Evolutionary conservation across 2,797 vertebrate species (phyloP), one percentile per base, ranked within the genome.

Genomic region (Parauchenoglanis punctatus): DNA sequence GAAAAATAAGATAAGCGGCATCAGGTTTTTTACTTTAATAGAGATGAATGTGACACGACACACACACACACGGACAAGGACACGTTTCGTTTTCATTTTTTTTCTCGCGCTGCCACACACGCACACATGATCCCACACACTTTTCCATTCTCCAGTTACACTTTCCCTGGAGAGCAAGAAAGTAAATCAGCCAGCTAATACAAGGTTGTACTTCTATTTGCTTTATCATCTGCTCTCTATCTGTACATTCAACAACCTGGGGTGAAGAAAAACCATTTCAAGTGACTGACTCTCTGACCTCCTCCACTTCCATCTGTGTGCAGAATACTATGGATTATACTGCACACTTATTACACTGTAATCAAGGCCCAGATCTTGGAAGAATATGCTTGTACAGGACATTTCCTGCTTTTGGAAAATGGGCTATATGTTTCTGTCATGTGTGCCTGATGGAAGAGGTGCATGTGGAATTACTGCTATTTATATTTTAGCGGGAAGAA

Each of bases 201-300:
- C 70, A 49, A 82, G 52, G 85, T 84, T 88, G 84, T 54, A 77
- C 52, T 84, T 86, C 61, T 85, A 88, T 92, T 90, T 89, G 88
- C 91, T 92, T 92, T 87, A 91, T 92, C 87, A 81, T 88, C 86
- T 88, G 58, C 82, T 78, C 83, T 88, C 88, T 87, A 87, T 87
- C 88, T 88, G 89, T 84, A 89, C 81, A 61, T 90, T 91, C 91
- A 88, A 90, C 87, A 70, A 90, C 90, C 89, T 81, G 87, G 61
- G 89, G 86, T 85, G 86, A 84, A 63, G 83, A 88, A 88, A 10
- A 31, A 61, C 61, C 87, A 35, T 90, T 87, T 90, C 82, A 61
- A 83, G 91, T 90, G 91, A 93, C 87, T 87, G 92, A 89, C 88
- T 84, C 73, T 63, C 54, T 56, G 86, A 49, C 85, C 82, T 73